Evolutionary conservation across 2,888 invertebrate genomes (phyloP), one percentile per base, ranked within the genome.

Genomic region (Lycaena phlaeas): DNA sequence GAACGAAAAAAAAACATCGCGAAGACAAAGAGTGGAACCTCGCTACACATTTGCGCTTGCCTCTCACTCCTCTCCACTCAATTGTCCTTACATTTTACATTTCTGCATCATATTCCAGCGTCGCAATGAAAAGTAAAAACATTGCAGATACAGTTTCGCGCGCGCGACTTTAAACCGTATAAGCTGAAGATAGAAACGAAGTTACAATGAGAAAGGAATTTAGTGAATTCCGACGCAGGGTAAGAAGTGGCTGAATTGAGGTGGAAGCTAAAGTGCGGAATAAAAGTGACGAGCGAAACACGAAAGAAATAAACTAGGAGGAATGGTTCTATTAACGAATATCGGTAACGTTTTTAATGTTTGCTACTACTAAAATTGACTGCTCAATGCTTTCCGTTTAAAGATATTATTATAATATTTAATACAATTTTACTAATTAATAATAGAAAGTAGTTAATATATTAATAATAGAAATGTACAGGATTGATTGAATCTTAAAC

Each of bases 71-170:
- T 59, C 68, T 61, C 65, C 56, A 64, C 70, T 69, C 77, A 74
- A 79, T 78, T 78, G 81, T 81, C 76, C 69, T 76, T 69, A 73
- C 76, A 72, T 78, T 77, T 82, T 74, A 76, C 71, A 81, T 78
- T 78, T 73, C 75, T 77, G 71, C 78, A 76, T 79, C 81, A 81
- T 78, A 79, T 81, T 78, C 73, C 61, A 64, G 64, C 57, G 60
- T 62, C 64, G 76, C 75, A 75, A 79, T 76, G 76, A 76, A 78
- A 78, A 77, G 69, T 72, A 76, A 78, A 79, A 79, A 79, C 73
- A 77, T 66, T 73, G 68, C 71, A 65, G 66, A 57, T 50, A 56
- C 50, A 42, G 9, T 2, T 9, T 11, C 4, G n/a, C 2, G 1
- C 6, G 7, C 22, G 0, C 40, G 0, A 57, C 50, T 48, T 11